These are phyloP conservation scores for Metopia argyrocephala DNA, from an alignment of 2,888 invertebrate species.

Conservation along the genomic window DNA sequence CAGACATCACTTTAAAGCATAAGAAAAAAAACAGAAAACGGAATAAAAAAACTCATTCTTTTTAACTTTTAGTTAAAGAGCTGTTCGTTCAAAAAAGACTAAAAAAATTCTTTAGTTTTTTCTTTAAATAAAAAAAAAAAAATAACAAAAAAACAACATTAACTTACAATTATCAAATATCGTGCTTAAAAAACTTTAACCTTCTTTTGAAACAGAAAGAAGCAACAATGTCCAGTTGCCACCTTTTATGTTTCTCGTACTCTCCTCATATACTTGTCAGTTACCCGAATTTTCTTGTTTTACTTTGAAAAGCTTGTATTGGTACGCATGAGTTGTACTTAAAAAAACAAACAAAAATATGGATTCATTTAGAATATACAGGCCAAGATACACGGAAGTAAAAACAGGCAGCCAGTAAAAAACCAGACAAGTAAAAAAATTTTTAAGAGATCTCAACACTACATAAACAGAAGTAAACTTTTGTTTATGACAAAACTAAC, in stretches of 20 bases:
- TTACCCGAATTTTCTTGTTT: not conserved
- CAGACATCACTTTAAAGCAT: slow-evolving; percentile 5
- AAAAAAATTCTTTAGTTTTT: slow-evolving; percentile 30
- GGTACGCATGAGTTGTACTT: slow-evolving; percentile 13
- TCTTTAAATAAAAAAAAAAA: not conserved
- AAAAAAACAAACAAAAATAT: slow-evolving; percentile 12
- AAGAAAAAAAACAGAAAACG: slow-evolving; percentile 34
- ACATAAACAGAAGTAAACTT: slow-evolving; percentile 35
- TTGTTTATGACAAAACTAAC: slow-evolving; percentile 39
- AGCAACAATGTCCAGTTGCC: slow-evolving; percentile 55
- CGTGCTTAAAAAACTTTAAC: too few relatives aligned
- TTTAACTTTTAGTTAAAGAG: slow-evolving; percentile 45
- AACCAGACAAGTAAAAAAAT: slow-evolving; percentile 4
- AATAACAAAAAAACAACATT: slow-evolving; percentile 25
- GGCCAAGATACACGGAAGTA: slow-evolving; percentile 5
- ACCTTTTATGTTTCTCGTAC: slow-evolving; percentile 21
- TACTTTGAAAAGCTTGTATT: not conserved
- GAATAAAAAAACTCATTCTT: slow-evolving; percentile 43
- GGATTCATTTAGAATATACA: slow-evolving; percentile 31
- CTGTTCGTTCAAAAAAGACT: slow-evolving; percentile 24
- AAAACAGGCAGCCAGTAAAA: not conserved
- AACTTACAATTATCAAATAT: slow-evolving; percentile 49
- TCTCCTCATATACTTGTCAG: not conserved
- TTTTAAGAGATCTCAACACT: slow-evolving; percentile 32
- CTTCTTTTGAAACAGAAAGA: too few relatives aligned